These are phyloP conservation scores for Vanessa tameamea DNA, from an alignment of 1,140 invertebrate genomes.

Conservation along the genomic window DNA sequence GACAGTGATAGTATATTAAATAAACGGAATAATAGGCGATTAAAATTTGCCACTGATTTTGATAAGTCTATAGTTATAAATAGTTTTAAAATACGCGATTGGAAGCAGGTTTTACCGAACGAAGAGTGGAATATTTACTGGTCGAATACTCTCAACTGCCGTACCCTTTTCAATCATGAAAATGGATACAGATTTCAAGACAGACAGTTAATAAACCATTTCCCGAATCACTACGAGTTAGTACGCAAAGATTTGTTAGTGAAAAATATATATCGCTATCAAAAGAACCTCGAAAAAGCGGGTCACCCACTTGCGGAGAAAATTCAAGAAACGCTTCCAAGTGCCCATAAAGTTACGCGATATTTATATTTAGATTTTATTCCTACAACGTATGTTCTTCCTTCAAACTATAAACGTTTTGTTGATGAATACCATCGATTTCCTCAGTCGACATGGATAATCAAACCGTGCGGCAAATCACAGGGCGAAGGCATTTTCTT, in stretches of 20 bases:
- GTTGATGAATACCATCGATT: slow-evolving; percentile 96
- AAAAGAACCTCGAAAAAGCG: slow-evolving; percentile 94
- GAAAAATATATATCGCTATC: slow-evolving; percentile 96
- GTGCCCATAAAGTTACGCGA: slow-evolving; percentile 87
- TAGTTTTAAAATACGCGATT: slow-evolving; percentile 9
- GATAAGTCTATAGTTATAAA: slow-evolving; percentile 9
- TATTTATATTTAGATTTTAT: slow-evolving; percentile 94
- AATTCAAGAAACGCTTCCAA: slow-evolving; percentile 68
- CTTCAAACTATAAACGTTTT: slow-evolving; percentile 97
- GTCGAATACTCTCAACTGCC: slow-evolving; percentile 23
- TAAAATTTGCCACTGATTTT: slow-evolving; percentile 12
- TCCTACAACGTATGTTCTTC: slow-evolving; percentile 95
- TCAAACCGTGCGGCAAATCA: slow-evolving; percentile 54
- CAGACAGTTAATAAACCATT: slow-evolving; percentile 29
- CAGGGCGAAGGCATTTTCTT: slow-evolving; percentile 92
- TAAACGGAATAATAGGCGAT: background rate
- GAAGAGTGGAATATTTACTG: slow-evolving; percentile 33
- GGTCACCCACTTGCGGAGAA: slow-evolving; percentile 92
- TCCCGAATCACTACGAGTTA: slow-evolving; percentile 45
- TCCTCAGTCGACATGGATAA: slow-evolving; percentile 87
- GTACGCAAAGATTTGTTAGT: slow-evolving; percentile 92
- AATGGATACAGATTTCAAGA: slow-evolving; percentile 18
- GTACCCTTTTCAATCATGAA: slow-evolving; percentile 16
- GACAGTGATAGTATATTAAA: background rate
- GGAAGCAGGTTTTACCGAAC: slow-evolving; percentile 15